phyloP scores from a whole-genome alignment of 2,888 invertebrate species.

The Lymantria dispar region DNA sequence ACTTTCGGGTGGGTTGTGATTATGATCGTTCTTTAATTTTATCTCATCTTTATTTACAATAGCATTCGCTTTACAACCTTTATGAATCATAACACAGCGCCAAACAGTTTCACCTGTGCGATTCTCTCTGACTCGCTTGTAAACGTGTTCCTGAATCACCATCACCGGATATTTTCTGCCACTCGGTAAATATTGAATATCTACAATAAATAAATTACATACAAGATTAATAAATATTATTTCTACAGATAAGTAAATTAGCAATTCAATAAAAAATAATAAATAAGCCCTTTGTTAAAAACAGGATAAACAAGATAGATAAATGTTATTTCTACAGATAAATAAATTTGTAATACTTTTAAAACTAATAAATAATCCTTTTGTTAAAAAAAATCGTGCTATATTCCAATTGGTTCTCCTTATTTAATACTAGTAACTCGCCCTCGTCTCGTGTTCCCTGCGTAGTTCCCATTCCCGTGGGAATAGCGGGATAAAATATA shows the following conservation, averaged over 20 bases:
- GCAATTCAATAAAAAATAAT: no score
- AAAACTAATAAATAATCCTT: no score
- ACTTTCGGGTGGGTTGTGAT: constrained; percentile 33
- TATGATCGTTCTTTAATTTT: constrained; percentile 14
- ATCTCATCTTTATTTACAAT: constrained; percentile 9
- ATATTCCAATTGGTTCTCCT: no score
- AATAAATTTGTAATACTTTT: no score
- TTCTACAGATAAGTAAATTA: background rate
- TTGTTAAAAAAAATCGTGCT: no score
- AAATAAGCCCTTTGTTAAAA: no score
- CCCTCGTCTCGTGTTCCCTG: no score
- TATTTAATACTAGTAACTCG: no score
- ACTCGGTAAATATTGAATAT: constrained; percentile 30
- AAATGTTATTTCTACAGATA: background rate
- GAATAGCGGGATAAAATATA: no score
- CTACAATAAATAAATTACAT: constrained; percentile 16
- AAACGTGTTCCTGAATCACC: constrained; percentile 37
- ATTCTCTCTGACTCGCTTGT: constrained; percentile 43
- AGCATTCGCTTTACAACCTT: constrained; percentile 39
- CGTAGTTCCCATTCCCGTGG: no score
- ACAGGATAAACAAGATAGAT: background rate
- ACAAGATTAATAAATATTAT: background rate
- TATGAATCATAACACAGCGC: constrained; percentile 44
- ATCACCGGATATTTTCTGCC: constrained; percentile 46
- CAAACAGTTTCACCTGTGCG: constrained; percentile 43